These are phyloP conservation scores for Agrochola macilenta DNA, from an alignment of 2,888 invertebrate genomes.

Conservation along the genomic window DNA sequence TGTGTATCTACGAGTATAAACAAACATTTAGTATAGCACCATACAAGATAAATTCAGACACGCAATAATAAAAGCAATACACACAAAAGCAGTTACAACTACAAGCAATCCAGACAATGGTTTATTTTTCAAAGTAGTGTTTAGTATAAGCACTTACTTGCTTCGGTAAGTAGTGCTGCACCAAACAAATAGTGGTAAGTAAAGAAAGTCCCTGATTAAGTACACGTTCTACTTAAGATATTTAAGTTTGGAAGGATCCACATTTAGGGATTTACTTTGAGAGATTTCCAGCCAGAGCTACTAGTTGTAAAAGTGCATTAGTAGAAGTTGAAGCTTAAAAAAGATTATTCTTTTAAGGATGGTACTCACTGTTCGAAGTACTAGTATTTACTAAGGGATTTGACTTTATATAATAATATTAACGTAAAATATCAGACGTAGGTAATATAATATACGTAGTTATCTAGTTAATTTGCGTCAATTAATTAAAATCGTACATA, in stretches of 20 bases:
- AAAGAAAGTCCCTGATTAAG: constrained; percentile 63
- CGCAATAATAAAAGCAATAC: constrained; percentile 29
- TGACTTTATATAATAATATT: not conserved
- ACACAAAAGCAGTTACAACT: constrained; percentile 23
- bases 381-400: not conserved
- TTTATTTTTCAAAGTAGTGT: constrained; percentile 58
- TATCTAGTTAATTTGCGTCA: too few relatives aligned
- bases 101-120: constrained; percentile 50
- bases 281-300: constrained; percentile 36
- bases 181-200: constrained; percentile 56
- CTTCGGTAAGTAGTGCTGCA: constrained; percentile 40
- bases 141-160: constrained; percentile 50
- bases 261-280: constrained; percentile 40
- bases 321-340: constrained; percentile 14
- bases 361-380: not conserved
- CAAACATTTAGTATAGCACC: not conserved
- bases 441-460: too few relatives aligned
- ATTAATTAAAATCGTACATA: not conserved
- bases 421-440: not conserved
- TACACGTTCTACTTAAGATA: constrained; percentile 62
- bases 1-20: not conserved
- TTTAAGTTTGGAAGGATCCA: constrained; percentile 44
- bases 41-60: constrained; percentile 6
- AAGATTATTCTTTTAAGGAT: not conserved
- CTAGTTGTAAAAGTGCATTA: constrained; percentile 32